Evolutionary conservation across 2,888 invertebrate genomes (phyloP), one percentile per base, ranked within the genome.

Genomic region (Heteromyza rotundicornis): DNA sequence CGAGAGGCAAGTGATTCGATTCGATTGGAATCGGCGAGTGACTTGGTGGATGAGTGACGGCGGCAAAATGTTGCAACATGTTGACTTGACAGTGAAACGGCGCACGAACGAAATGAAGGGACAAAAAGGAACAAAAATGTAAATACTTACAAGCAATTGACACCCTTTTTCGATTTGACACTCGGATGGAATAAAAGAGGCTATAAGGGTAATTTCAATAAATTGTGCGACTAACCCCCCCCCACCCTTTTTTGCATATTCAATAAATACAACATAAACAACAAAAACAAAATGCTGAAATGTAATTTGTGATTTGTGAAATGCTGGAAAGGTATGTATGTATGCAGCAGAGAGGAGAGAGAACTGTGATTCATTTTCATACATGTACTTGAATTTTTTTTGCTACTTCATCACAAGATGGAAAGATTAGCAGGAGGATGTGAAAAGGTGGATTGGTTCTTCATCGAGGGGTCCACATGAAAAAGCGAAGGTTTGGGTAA

Each of bases 31-130:
- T 7, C 40, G 47, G 12, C 47, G 19, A 20, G 19, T 40, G 40
- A 40, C 40, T 10, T 19, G n/a, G n/a, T n/a, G 47, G 19, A 19
- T 20, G 47, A 47, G 47, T 47, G 47, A 47, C 40, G 40, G n/a
- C 47, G 47, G 20, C 17, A 47, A 19, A 20, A 17, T 36, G 35
- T 63, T 67, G 79, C 75, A 80, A 73, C 79, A 79, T 80, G 75
- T 78, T 78, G 80, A 72, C 70, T 70, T 79, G 79, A 80, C 80
- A 77, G 66, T 67, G 67, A 62, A 61, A 66, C 55, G 52, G n/a
- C 14, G 49, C 17, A 22, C 14, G 20, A 52, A 51, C 12, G 23
- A 35, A 66, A 57, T 59, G 36, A 27, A 49, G 52, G 47, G 14
- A 16, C 2, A 24, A 23, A 53, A 32, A 65, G 20, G 54, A 67